A percentile compares a stretch with the other conserved stretches of the same genome.
These are phyloP conservation scores for Stenopsyche tienmushanensis DNA, from an alignment of 1,140 invertebrate species.

Conservation along the genomic window DNA sequence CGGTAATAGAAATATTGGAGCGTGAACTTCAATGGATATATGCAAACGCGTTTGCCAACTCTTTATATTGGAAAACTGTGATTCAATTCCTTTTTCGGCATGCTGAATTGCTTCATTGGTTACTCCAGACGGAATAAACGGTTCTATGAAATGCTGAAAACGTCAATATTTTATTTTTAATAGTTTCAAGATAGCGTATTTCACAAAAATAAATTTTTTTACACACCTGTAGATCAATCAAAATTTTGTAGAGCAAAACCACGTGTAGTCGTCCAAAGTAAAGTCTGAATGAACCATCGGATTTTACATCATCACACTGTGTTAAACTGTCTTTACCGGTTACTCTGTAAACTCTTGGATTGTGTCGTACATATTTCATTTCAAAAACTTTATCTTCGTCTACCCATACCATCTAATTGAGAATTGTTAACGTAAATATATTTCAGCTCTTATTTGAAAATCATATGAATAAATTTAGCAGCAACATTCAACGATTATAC, in stretches of 20 bases:
- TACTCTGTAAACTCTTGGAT: slow-evolving; percentile 58
- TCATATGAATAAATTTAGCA: not conserved
- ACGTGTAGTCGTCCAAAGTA: slow-evolving; percentile 71
- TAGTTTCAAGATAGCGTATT: slow-evolving; percentile 22
- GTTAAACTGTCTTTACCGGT: slow-evolving; percentile 48
- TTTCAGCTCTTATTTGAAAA: slow-evolving; percentile 58
- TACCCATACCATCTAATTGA: slow-evolving; percentile 61
- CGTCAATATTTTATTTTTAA: slow-evolving; percentile 21
- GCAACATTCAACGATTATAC: too few relatives aligned
- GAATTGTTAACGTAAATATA: slow-evolving; percentile 8
- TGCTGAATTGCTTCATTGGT: slow-evolving; percentile 47
- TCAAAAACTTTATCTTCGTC: slow-evolving; percentile 79
- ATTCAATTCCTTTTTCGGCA: slow-evolving; percentile 46
- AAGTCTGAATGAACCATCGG: slow-evolving; percentile 69
- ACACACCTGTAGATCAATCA: slow-evolving; percentile 66
- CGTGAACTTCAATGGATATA: slow-evolving; percentile 71
- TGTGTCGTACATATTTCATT: slow-evolving; percentile 72
- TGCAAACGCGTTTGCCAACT: slow-evolving; percentile 65
- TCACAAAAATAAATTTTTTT: slow-evolving; percentile 13
- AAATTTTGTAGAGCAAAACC: slow-evolving; percentile 69
- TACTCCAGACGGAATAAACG: slow-evolving; percentile 54
- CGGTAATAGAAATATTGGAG: slow-evolving; percentile 74
- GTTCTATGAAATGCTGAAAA: slow-evolving; percentile 68
- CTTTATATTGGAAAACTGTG: slow-evolving; percentile 56
- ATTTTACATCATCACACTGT: slow-evolving; percentile 56